Evolutionary conservation across 35 echinoderm and acorn worm genomes (phyloP), one percentile per base, ranked within the genome.

Genomic region (Strongylocentrotus purpuratus): DNA sequence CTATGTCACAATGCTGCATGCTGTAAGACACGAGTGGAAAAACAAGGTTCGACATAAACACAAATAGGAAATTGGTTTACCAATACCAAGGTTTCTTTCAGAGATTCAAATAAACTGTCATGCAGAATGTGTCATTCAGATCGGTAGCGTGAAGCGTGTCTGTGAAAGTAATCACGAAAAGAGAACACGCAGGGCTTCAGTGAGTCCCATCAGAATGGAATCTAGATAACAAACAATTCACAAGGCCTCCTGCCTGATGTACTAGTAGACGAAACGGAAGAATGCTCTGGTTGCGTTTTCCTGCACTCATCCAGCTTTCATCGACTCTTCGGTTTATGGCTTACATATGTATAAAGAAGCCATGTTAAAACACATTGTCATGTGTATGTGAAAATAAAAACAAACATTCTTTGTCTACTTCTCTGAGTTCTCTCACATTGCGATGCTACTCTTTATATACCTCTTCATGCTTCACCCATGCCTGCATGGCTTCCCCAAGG

Each of bases 321-420:
- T 78, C 65, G 4, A 28, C 20, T 15, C 65, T n/a, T 8, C 65
- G 7, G 28, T 78, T n/a, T n/a, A 78, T 78, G 22, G 65, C 65
- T 78, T 78, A n/a, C 65, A 78, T n/a, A 78, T 78, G 65, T 22
- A 78, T n/a, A 78, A 78, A 78, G 65, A 78, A 78, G 65, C 65
- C 65, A 78, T 78, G 65, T 78, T 78, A 78, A 65, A 78, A 78
- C 65, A 78, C 65, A 78, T 78, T 78, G 22, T n/a, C 65, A 78
- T 78, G n/a, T n/a, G n/a, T n/a, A n/a, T n/a, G 65, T 78, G 2
- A 78, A 78, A 59, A 78, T 28, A 22, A 78, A 78, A 78, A 78
- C 22, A 78, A 78, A 78, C 22, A 78, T 78, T 22, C 22, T n/a
- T 78, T 78, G 65, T 78, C 20, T n/a, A 28, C 65, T 78, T 78